Evolutionary conservation across 2,797 vertebrate species (phyloP).

Genomic region (Rhinatrema bivittatum): DNA sequence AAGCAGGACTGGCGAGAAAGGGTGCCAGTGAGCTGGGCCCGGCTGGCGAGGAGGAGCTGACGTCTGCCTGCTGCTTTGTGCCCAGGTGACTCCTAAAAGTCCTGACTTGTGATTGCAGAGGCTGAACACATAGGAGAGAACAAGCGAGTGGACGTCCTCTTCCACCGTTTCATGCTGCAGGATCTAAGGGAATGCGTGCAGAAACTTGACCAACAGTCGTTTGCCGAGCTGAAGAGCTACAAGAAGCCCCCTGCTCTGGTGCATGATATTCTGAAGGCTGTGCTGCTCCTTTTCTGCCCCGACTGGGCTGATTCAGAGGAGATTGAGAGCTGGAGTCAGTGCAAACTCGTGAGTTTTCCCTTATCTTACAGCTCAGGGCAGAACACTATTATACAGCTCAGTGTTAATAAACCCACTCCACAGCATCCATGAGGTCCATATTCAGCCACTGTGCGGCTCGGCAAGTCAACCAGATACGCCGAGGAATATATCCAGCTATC

Average conservation of each 20-base stretch:
- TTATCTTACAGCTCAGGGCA: too few relatives aligned
- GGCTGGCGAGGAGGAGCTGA: too few relatives aligned
- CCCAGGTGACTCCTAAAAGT: too few relatives aligned
- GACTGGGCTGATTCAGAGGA: slow-evolving; percentile 30
- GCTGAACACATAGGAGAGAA: slow-evolving; percentile 29
- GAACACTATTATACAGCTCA: too few relatives aligned
- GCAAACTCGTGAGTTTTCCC: slow-evolving; percentile 45
- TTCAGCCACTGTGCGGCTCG: too few relatives aligned
- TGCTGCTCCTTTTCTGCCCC: slow-evolving; percentile 49
- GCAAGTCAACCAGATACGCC: too few relatives aligned
- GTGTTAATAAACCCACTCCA: too few relatives aligned
- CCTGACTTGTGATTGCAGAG: slow-evolving; percentile 42
- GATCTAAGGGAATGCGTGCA: slow-evolving; percentile 46
- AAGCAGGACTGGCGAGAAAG: too few relatives aligned
- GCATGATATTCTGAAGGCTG: slow-evolving; percentile 32
- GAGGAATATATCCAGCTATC: too few relatives aligned
- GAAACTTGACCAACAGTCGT: slow-evolving; percentile 26
- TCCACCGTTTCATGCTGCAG: slow-evolving; percentile 56
- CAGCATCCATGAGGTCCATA: too few relatives aligned
- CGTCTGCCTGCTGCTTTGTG: too few relatives aligned
- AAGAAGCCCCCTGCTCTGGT: slow-evolving; percentile 24
- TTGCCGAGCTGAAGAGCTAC: slow-evolving; percentile 33
- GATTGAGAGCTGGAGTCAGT: slow-evolving; percentile 41
- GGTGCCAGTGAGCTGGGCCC: too few relatives aligned
- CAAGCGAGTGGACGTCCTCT: slow-evolving; percentile 40